These are phyloP conservation scores for Conopomorpha cramerella DNA, from an alignment of 1,140 invertebrate species.

Conservation along the genomic window DNA sequence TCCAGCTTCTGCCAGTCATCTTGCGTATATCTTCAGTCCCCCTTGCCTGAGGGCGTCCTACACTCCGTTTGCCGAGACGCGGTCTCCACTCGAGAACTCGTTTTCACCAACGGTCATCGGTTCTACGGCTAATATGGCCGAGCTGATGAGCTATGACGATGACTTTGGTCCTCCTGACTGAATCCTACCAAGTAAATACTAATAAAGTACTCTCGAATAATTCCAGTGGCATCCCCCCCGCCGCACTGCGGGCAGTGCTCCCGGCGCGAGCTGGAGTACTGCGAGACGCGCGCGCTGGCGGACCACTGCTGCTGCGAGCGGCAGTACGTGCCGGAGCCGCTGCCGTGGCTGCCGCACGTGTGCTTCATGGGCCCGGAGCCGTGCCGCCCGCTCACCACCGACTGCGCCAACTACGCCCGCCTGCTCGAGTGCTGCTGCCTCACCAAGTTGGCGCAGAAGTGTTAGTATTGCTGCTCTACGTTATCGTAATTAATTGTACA, in stretches of 20 bases:
- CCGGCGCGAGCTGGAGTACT: constrained; percentile 67
- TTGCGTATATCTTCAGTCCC: too few species aligned
- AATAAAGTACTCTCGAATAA: too few species aligned
- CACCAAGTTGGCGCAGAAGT: constrained; percentile 55
- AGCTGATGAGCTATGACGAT: too few species aligned
- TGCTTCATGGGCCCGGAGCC: constrained; percentile 66
- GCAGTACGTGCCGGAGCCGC: constrained; percentile 62
- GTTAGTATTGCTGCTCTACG: too few species aligned
- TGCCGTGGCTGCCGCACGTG: constrained; percentile 70
- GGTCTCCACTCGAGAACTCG: too few species aligned
- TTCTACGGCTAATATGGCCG: too few species aligned
- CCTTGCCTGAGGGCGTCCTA: too few species aligned
- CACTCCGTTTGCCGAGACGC: too few species aligned
- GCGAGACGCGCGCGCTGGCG: constrained; percentile 64
- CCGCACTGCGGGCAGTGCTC: constrained; percentile 69
- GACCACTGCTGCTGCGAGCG: constrained; percentile 77
- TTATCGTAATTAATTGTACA: background rate
- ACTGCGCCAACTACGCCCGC: constrained; percentile 68
- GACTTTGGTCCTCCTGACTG: too few species aligned
- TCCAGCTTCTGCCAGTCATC: too few species aligned
- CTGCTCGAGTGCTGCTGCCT: constrained; percentile 71
- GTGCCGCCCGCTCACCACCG: constrained; percentile 62
- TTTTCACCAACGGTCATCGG: too few species aligned
- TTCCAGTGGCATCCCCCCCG: constrained; percentile 50
- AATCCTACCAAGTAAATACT: too few species aligned